Evolutionary conservation across 2,888 invertebrate genomes (phyloP).

Genomic region (Cosmopolites sordidus): DNA sequence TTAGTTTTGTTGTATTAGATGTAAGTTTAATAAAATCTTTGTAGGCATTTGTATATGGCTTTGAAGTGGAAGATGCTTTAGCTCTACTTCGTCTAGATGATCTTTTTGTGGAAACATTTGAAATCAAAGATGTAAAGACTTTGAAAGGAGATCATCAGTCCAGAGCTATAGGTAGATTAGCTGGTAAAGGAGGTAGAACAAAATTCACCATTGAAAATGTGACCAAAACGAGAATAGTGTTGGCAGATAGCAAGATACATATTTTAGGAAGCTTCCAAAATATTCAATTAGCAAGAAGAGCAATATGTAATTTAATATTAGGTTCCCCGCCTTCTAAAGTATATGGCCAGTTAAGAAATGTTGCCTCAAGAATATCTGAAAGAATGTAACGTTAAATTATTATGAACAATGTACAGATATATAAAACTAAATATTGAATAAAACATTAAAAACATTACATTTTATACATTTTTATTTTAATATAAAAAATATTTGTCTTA

Average conservation of each 20-base stretch:
- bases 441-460: no score
- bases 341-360: conserved; percentile 86
- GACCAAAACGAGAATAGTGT: conserved; percentile 94
- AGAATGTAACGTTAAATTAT: conserved; percentile 63
- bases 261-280: conserved; percentile 97
- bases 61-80: conserved; percentile 95
- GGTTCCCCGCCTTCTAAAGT: conserved; percentile 98
- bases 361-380: conserved; percentile 79
- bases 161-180: conserved; percentile 93
- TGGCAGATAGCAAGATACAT: conserved; percentile 95
- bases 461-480: no score
- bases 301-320: conserved; percentile 93
- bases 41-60: conserved; percentile 86
- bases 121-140: conserved; percentile 94
- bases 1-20: not conserved
- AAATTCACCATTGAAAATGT: conserved; percentile 99
- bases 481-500: no score
- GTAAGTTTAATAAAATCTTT: conserved; percentile 20
- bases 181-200: conserved; percentile 95
- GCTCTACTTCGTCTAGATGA: conserved; percentile 93
- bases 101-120: conserved; percentile 94
- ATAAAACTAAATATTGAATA: not conserved
- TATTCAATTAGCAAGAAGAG: conserved; percentile 88
- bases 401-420: conserved; percentile 7
- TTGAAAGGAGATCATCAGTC: conserved; percentile 93